Evolutionary conservation across 2,797 vertebrate species (phyloP), one percentile per base, ranked within the genome.

Genomic region (Apodemus agrarius): DNA sequence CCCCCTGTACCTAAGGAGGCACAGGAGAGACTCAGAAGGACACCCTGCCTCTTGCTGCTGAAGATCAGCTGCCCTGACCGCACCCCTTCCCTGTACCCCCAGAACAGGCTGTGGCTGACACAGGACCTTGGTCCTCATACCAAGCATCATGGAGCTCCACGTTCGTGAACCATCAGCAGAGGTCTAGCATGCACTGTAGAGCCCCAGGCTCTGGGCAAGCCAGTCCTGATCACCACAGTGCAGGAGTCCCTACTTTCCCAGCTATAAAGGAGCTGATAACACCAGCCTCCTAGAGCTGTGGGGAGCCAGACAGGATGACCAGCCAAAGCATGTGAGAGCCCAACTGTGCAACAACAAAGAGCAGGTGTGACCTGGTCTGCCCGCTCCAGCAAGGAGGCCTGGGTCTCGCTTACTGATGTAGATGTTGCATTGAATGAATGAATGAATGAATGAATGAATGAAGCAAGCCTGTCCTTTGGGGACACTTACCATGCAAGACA

Each of bases 41-140:
- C 5, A 13, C 12, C 29, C 0, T 0, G 37, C 14, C 26, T 11
- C 24, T 76, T 22, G 3, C 63, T 11, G 1, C 0, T 46, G 57
- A 80, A 52, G n/a, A 69, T 49, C 67, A 43, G 89, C 16, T 24
- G 0, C 37, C 19, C 12, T 19, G 43, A 11, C 61, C 43, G 37
- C 52, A 54, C 0, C 8, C 43, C 78, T 89, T 72, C 76, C 10
- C 76, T 29, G n/a, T 2, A 12, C 19, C 10, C 2, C 16, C 63
- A 43, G 83, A 0, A 86, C 34, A 65, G 67, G 37, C 11, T 49
- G 34, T 49, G 40, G 16, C 16, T 13, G 17, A 79, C 26, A 5
- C 0, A 0, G 26, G 6, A 63, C 31, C 54, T 81, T 46, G 14
- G 65, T 76, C 65, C 43, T 26, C 14, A 37, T 49, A 19, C 9